These are phyloP conservation scores for Romanogobio albipinnatus DNA, from an alignment of 2,113 vertebrate genomes.

Conservation along the genomic window DNA sequence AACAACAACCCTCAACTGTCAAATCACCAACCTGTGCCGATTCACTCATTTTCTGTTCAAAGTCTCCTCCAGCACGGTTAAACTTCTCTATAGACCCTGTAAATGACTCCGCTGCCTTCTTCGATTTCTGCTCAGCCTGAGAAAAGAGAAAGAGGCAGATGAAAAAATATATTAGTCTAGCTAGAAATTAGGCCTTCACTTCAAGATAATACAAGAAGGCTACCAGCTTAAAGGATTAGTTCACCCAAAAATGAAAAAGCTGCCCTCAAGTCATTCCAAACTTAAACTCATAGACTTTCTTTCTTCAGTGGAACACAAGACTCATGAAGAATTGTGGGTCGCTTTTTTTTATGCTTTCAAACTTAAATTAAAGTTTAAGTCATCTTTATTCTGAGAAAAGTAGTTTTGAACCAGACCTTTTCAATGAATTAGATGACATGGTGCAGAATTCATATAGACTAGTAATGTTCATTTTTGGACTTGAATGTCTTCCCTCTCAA, in stretches of 20 bases:
- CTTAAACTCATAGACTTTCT: neutral
- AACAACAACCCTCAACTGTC: neutral
- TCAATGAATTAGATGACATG: neutral
- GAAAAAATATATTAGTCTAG: neutral
- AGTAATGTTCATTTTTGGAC: neutral
- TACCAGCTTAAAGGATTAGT: slow-evolving; percentile 1
- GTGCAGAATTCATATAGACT: neutral
- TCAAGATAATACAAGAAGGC: neutral
- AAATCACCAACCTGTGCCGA: slow-evolving; percentile 81
- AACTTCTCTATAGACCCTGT: slow-evolving; percentile 86
- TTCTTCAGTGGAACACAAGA: neutral
- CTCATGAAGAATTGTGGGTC: too few species aligned
- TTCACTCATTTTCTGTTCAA: slow-evolving; percentile 93
- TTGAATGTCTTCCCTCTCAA: neutral
- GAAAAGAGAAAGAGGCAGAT: neutral
- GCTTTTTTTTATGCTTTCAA: too few species aligned
- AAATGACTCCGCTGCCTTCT: slow-evolving; percentile 87
- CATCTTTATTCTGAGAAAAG: neutral
- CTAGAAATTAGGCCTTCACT: neutral
- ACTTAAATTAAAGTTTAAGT: too few species aligned
- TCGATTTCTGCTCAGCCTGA: slow-evolving; percentile 92
- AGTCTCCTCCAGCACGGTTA: slow-evolving; percentile 86
- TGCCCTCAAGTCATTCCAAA: neutral
- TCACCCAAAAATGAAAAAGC: neutral
- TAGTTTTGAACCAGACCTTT: neutral